Evolutionary conservation across 1,140 invertebrate genomes (phyloP), one percentile per base, ranked within the genome.

Genomic region (Panulirus ornatus): DNA sequence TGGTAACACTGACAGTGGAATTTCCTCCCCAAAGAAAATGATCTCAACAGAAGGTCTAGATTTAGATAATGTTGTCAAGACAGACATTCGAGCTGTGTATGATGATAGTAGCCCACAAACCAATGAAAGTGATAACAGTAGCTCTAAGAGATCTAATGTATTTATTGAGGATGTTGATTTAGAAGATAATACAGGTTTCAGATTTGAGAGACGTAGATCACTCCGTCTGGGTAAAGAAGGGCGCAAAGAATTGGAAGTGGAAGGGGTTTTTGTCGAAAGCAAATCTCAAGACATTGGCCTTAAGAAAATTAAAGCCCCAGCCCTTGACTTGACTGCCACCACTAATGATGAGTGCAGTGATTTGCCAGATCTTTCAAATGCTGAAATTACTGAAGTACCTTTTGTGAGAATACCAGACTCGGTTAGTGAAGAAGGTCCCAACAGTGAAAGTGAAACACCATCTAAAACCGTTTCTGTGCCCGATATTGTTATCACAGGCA

Each of bases 261-360:
- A 92, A 54, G 85, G 91, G 19, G 88, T 92, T 8, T 92, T 92
- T 36, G 88, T 92, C 0, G 91, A 92, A 58, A 92, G 87, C 42
- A 83, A 84, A 66, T 73, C 81, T 19, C 47, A 76, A 30, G 71
- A 90, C 51, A 88, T 86, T 54, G 87, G 89, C 30, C 79, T 92
- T 6, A 92, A 91, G 76, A 92, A 92, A 51, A 90, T 92, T 16
- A 40, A 75, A 51, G 93, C 93, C 42, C 93, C 95, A 22, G 96
- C 96, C 75, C 95, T 97, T 83, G 96, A 97, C 92, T 95, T 97
- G 92, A 96, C 96, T 40, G 96, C 96, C 6, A 71, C 27, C n/a
- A 81, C 76, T 22, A 83, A 38, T 34, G 88, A 89, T 42, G 88
- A 89, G 44, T 38, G 34, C 14, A 58, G 3, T 42, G 88, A 89